Conservation (phyloP, 23 tunicate genomes). For the Styela plicata region DNA sequence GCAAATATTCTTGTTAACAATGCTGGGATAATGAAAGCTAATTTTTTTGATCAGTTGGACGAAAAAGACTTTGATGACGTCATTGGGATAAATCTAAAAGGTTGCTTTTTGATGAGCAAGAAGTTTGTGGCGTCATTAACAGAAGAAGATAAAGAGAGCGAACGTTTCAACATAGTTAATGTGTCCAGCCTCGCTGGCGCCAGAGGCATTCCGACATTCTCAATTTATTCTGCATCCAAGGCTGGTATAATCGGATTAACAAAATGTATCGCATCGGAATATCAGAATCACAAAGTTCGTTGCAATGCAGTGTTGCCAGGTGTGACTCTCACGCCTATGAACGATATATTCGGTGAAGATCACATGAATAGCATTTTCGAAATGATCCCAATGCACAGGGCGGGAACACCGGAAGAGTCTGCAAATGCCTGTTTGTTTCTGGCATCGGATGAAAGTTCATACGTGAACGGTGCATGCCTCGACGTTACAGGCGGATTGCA, state of each 20-base stretch:
- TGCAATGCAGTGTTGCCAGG: slow-evolving; percentile 21
- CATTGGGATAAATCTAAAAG: slow-evolving; percentile 22
- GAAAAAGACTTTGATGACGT: slow-evolving; percentile 23
- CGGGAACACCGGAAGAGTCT: not conserved
- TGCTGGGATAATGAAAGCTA: slow-evolving; percentile 34
- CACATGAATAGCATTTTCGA: not conserved
- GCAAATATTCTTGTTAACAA: slow-evolving; percentile 30
- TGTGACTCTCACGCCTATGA: not conserved
- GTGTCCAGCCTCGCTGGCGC: slow-evolving; percentile 63
- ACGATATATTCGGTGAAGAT: not conserved
- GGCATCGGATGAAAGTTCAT: too few species aligned
- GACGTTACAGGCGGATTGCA: slow-evolving; percentile 7
- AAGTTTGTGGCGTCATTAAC: slow-evolving; percentile 34
- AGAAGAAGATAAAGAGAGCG: slow-evolving; percentile 2
- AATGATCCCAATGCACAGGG: slow-evolving; percentile 5
- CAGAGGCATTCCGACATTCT: not conserved
- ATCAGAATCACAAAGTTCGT: slow-evolving; percentile 24
- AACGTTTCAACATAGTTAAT: slow-evolving; percentile 23
- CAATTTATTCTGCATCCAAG: slow-evolving; percentile 74
- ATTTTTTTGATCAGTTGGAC: not conserved
- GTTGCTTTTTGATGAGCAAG: slow-evolving; percentile 55
- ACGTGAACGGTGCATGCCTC: too few species aligned
- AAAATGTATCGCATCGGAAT: slow-evolving; percentile 55
- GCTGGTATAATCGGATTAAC: slow-evolving; percentile 82
- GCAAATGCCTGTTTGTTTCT: too few species aligned